A percentile compares a stretch with the other conserved stretches of the same genome.
phyloP scores from a whole-genome alignment of 2,888 invertebrate genomes.

The Allygus modestus region DNA sequence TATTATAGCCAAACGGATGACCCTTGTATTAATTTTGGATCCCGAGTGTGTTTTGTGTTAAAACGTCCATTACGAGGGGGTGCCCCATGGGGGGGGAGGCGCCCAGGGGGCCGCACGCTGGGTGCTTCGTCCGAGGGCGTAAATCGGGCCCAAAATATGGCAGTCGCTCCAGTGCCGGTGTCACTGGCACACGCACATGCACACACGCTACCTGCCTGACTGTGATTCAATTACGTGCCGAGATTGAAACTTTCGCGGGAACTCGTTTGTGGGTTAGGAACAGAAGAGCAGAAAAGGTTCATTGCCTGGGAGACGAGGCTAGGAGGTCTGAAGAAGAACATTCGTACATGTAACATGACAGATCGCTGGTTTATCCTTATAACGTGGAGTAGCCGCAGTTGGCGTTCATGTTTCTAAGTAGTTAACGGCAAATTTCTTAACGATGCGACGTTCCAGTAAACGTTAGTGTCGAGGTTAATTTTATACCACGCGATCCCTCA shows the following conservation, averaged over 20 bases:
- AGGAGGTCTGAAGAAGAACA: no score
- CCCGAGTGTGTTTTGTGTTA: constrained; percentile 37
- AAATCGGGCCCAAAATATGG: constrained; percentile 55
- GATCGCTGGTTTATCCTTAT: no score
- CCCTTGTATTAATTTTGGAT: constrained; percentile 43
- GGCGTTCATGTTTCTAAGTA: neutral
- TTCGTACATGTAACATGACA: no score
- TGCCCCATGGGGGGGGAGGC: neutral
- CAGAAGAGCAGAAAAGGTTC: no score
- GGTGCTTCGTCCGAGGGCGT: neutral
- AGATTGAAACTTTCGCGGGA: no score
- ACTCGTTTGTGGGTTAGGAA: no score
- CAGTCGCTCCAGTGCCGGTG: neutral
- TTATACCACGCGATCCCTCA: neutral
- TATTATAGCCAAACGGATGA: constrained; percentile 32
- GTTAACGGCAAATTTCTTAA: neutral
- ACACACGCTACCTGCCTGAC: neutral
- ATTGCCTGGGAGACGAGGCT: no score
- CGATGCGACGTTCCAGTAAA: neutral
- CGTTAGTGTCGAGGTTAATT: constrained; percentile 3
- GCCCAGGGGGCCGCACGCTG: neutral
- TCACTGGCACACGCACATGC: constrained; percentile 21
- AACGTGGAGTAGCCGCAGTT: neutral
- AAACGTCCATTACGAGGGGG: constrained; percentile 29
- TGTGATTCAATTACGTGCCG: no score